Percentiles rank a stretch among this genome's conserved stretches.
Evolutionary conservation across 1,140 invertebrate species (phyloP).

Genomic region (Listronotus oregonensis): DNA sequence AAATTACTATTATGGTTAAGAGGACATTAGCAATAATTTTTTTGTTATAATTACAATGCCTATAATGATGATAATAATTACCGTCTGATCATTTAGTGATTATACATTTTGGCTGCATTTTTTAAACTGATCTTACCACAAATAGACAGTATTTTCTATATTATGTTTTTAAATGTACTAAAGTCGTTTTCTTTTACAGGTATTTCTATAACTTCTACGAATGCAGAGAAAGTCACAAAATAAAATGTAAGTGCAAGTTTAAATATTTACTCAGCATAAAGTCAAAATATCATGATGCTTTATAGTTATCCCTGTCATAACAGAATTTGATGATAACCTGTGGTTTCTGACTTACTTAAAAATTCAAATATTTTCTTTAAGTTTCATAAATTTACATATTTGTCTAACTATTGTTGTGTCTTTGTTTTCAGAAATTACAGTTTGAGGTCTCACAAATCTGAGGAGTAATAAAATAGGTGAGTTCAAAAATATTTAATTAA

Average conservation of each 20-base stretch:
- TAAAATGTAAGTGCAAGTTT: background rate
- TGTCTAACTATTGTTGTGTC: background rate
- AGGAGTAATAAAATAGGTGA: background rate
- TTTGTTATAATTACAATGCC: background rate
- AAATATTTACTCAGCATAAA: background rate
- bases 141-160: background rate
- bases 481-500: no score
- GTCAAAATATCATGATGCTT: background rate
- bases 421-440: background rate
- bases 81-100: conserved; percentile 22
- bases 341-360: background rate
- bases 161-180: background rate
- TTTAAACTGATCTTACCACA: background rate
- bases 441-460: background rate
- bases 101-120: conserved; percentile 21
- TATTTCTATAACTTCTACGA: background rate
- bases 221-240: background rate
- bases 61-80: conserved; percentile 27
- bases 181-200: background rate
- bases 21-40: no score
- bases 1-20: background rate
- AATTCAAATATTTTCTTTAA: background rate
- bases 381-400: background rate
- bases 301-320: conserved; percentile 17
- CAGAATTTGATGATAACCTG: conserved; percentile 12